These are phyloP conservation scores for Motacilla alba DNA, from an alignment of 2,113 vertebrate species.

Conservation along the genomic window DNA sequence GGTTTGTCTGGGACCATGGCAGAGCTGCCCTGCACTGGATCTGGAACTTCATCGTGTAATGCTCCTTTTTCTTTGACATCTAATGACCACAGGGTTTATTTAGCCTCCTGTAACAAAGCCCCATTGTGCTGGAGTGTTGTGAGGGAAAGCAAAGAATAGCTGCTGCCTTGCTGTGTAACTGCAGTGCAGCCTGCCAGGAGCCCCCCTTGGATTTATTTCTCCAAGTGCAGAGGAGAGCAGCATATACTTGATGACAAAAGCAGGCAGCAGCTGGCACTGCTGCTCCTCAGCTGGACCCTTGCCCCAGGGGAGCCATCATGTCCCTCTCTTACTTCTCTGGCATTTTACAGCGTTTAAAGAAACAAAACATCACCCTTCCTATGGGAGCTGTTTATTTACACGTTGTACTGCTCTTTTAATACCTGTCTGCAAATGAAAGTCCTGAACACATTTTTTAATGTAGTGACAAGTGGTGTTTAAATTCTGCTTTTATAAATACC, in stretches of 20 bases:
- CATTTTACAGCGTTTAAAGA: neutral
- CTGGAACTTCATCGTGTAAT: neutral
- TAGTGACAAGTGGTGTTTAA: neutral
- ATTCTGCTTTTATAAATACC: neutral
- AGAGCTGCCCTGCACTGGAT: neutral
- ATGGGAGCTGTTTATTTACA: neutral
- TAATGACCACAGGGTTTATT: conserved; percentile 18
- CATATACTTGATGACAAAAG: neutral
- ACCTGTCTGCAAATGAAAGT: neutral
- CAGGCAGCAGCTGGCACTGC: neutral
- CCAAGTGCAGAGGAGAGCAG: neutral
- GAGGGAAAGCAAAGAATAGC: neutral
- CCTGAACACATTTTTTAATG: neutral
- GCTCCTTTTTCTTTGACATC: neutral
- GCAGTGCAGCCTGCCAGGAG: neutral
- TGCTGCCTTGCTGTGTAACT: neutral
- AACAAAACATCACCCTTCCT: neutral
- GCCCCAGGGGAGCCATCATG: rapidly evolving
- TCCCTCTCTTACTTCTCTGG: neutral
- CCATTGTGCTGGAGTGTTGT: neutral
- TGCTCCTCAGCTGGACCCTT: neutral
- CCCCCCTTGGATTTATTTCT: neutral
- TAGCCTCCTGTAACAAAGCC: neutral
- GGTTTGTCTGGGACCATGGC: neutral
- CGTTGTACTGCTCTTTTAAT: neutral